phyloP scores from a whole-genome alignment of 2,797 vertebrate genomes.

The Argya squamiceps region DNA sequence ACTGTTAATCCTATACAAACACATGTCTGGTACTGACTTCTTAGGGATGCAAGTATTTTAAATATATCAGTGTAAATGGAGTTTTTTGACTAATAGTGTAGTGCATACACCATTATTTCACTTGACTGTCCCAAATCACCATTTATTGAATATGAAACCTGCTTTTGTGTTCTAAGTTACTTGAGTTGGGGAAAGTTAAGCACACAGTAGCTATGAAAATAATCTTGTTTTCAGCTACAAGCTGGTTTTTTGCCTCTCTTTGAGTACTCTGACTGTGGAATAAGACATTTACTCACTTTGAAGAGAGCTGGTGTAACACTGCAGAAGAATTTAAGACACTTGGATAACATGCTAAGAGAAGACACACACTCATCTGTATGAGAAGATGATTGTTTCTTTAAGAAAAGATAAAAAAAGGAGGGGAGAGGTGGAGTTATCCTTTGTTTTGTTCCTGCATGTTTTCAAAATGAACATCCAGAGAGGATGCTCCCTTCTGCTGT shows the following conservation, averaged over 20 bases:
- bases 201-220: neutral
- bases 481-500: neutral
- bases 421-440: neutral
- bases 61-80: neutral
- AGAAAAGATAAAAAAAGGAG: neutral
- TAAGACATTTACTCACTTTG: neutral
- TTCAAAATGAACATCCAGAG: neutral
- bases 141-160: neutral
- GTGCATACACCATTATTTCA: neutral
- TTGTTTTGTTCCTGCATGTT: neutral
- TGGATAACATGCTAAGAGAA: neutral
- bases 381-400: neutral
- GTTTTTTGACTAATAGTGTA: neutral
- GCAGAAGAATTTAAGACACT: neutral
- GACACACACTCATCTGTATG: neutral
- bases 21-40: neutral
- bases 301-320: neutral
- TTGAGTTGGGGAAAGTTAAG: neutral
- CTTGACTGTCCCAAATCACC: neutral
- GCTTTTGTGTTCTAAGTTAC: neutral
- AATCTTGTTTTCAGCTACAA: neutral
- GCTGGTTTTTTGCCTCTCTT: neutral
- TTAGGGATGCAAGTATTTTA: neutral
- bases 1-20: neutral
- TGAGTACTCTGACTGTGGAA: neutral